Evolutionary conservation across 92 coral and sea anemone genomes (phyloP).

Genomic region (Ricordea florida): DNA sequence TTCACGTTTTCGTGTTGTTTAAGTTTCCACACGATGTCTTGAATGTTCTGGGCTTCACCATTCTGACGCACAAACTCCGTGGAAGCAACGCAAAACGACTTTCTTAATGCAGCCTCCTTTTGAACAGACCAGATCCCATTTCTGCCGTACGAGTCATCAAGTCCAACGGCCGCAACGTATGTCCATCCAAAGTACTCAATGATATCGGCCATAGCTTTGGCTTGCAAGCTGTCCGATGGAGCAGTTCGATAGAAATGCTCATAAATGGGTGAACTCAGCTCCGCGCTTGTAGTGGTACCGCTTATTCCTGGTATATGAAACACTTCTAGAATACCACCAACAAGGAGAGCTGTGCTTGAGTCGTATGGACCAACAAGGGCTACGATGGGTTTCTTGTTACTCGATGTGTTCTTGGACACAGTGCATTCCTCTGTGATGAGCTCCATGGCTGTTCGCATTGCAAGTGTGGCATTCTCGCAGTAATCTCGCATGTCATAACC

Average conservation of each 20-base stretch:
- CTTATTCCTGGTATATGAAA: neutral
- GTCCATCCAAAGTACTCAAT: neutral
- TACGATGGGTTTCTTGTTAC: neutral
- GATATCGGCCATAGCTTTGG: neutral
- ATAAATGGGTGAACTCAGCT: neutral
- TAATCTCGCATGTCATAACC: constrained; percentile 33
- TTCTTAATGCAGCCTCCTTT: neutral
- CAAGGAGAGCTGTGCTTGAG: neutral
- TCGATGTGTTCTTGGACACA: neutral
- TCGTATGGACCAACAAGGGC: neutral
- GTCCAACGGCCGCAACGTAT: neutral
- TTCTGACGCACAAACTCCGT: neutral
- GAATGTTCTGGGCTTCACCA: neutral
- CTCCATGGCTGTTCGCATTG: neutral
- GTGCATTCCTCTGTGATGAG: neutral
- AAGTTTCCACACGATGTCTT: neutral
- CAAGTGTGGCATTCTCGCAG: neutral
- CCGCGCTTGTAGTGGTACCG: neutral
- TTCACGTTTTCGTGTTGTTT: neutral
- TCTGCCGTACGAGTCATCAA: neutral
- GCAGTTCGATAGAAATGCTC: neutral
- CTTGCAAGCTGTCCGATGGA: neutral
- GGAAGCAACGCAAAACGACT: neutral
- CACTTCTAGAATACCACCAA: neutral
- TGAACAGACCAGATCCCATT: neutral